Base-by-base conservation (phyloP, 2,113 vertebrate genomes). In the Hipposideros armiger region DNA sequence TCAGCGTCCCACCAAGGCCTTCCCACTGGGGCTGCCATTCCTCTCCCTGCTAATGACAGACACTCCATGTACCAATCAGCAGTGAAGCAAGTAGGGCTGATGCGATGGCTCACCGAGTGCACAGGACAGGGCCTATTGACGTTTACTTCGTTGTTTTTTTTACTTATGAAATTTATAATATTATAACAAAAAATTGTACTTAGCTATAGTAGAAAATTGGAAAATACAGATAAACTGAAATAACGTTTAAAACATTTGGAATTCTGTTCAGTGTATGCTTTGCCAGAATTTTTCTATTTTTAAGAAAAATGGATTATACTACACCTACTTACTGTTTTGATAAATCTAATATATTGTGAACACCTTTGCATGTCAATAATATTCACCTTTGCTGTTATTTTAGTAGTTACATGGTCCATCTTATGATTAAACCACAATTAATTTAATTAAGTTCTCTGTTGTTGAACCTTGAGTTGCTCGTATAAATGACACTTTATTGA, bases 171-270 rank as follows among this genome's bases (percentile, higher is more conserved):
- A 90, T 62, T 83, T 64, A 82, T 78, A 83, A 58, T 76, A 56
- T 17, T 82, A 10, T 42, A 91, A 52, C 22, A 47, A 84, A 94
- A 82, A 87, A 40, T 58, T 72, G 32, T 56, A 60, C 9, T 52
- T 88, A 10, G 22, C 15, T 91, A 45, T 15, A 24, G 9, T 42
- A 73, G 50, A 78, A 85, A 77, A 73, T n/a, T 78, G 9, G 24
- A 77, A 95, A 84, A 64, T 70, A 69, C 22, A 90, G 87, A 81
- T 67, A 83, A 90, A 62, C 36, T 76, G 24, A 78, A 91, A 84
- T 40, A 90, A 67, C 82, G 67, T 62, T 32, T 42, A 93, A 66
- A 82, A 93, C 26, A 80, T 5, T 87, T 72, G 36, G 45, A 73
- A 81, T 69, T 64, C n/a, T 13, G 47, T 58, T 69, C 64, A 72